Evolutionary conservation across 2,888 invertebrate species (phyloP).

Genomic region (Athripsodes cinereus): DNA sequence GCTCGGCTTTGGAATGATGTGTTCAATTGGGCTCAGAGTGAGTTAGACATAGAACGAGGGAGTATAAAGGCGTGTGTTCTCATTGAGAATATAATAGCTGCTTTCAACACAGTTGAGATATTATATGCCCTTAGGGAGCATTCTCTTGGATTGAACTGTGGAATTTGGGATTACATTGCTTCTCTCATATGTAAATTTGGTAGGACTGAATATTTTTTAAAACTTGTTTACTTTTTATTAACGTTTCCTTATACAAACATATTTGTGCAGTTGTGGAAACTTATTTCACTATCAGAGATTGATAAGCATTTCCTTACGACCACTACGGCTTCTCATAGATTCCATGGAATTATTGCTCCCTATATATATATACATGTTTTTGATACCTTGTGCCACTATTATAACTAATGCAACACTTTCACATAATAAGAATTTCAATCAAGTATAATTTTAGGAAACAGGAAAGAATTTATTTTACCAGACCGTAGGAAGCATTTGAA

Average conservation of each 20-base stretch:
- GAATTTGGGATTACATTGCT: constrained; percentile 69
- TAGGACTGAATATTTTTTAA: no score
- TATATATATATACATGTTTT: no score
- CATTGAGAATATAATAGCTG: constrained; percentile 63
- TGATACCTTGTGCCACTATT: no score
- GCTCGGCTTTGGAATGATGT: constrained; percentile 65
- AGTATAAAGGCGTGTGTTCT: constrained; percentile 66
- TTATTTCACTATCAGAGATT: no score
- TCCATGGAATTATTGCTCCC: no score
- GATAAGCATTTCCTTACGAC: no score
- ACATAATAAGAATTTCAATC: no score
- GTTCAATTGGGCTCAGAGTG: constrained; percentile 56
- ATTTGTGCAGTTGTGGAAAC: no score
- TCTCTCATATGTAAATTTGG: constrained; percentile 62
- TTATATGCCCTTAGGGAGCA: constrained; percentile 59
- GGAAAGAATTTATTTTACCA: constrained; percentile 55
- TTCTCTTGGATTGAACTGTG: constrained; percentile 65
- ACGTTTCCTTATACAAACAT: no score
- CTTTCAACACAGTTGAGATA: constrained; percentile 65
- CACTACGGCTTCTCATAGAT: no score
- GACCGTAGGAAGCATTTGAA: constrained; percentile 63
- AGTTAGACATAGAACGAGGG: constrained; percentile 51
- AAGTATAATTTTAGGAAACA: constrained; percentile 40
- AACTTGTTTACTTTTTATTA: no score
- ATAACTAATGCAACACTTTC: no score